Conservation (phyloP, 2,113 vertebrate genomes). For the Odontophorus gujanensis region DNA sequence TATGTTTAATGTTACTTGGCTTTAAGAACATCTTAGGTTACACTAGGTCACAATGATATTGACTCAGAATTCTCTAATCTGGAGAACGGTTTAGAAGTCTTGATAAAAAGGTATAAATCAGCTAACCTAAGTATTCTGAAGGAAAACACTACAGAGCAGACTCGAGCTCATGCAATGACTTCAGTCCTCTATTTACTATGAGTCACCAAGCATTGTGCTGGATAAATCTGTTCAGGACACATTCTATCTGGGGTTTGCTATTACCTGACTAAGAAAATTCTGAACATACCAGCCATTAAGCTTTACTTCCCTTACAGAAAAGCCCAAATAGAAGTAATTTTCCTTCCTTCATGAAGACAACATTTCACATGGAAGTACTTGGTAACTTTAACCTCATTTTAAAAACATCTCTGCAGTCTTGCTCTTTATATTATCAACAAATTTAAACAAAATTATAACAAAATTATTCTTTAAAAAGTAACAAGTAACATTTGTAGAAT, state of each 20-base stretch:
- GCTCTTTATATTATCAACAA: background rate
- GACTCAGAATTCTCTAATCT: background rate
- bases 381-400: background rate
- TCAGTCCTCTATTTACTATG: background rate
- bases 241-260: background rate
- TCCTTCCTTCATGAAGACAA: background rate
- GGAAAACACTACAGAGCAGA: background rate
- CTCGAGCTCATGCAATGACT: background rate
- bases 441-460: background rate
- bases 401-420: background rate
- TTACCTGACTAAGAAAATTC: background rate
- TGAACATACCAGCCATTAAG: background rate
- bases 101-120: background rate
- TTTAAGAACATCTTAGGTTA: background rate
- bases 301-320: background rate
- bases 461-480: background rate
- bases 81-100: background rate
- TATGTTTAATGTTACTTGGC: background rate
- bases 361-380: background rate
- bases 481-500: background rate
- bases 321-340: background rate
- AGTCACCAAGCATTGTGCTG: background rate
- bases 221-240: background rate
- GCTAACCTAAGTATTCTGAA: background rate
- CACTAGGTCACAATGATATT: background rate